A percentile compares a stretch with the other conserved stretches of the same genome.
These are phyloP conservation scores for Callipepla californica DNA, from an alignment of 2,113 vertebrate species.

Conservation along the genomic window DNA sequence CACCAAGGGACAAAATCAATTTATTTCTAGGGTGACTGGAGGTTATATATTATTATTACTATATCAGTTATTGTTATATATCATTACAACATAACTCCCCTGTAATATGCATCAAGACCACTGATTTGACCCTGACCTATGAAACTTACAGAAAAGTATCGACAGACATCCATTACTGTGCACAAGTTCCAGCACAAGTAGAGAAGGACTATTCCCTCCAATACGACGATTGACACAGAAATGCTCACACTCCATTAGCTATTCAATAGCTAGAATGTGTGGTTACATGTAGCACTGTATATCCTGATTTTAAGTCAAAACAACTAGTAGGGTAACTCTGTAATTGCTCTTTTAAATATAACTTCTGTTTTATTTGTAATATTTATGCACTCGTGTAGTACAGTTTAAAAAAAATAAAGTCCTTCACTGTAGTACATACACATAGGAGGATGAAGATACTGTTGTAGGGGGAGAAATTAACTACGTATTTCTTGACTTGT, in stretches of 20 bases:
- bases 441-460: neutral
- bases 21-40: no score
- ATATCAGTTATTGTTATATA: neutral
- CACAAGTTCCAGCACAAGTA: neutral
- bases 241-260: neutral
- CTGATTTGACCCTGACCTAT: neutral
- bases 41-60: no score
- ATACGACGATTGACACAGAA: neutral
- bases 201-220: neutral
- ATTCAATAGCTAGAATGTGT: neutral
- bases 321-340: neutral
- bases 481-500: conserved; percentile 2
- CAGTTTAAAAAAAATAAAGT: neutral
- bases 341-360: neutral
- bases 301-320: neutral
- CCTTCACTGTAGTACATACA: neutral
- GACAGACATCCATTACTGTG: neutral
- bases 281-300: neutral
- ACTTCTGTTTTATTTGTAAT: neutral
- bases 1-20: no score
- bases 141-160: neutral
- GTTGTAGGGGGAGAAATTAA: neutral
- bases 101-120: neutral
- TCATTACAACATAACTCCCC: neutral
- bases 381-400: neutral